phyloP scores from a whole-genome alignment of 2,888 invertebrate genomes.

The Melolontha melolontha region DNA sequence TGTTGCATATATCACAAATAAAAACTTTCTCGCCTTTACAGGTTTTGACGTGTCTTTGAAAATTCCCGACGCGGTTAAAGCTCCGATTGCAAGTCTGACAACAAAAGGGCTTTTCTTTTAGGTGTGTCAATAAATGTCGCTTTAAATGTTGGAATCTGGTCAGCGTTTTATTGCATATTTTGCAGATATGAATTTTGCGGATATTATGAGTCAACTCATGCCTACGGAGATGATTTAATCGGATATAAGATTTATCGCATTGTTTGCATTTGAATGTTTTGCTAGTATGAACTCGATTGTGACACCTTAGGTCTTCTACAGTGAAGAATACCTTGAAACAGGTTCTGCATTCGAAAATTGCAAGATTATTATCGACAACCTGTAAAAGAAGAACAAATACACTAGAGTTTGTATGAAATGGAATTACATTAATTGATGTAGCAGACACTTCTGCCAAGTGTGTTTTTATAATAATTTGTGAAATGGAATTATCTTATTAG shows the following conservation, averaged over 20 bases:
- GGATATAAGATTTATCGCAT: conserved; percentile 61
- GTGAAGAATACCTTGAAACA: conserved; percentile 63
- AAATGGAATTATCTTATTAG: too few relatives aligned
- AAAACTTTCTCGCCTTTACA: conserved; percentile 65
- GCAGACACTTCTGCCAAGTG: too few relatives aligned
- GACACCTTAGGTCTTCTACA: conserved; percentile 60
- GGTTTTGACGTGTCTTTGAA: conserved; percentile 60
- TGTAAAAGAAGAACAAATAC: too few relatives aligned
- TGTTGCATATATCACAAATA: too few relatives aligned
- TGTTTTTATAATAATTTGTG: too few relatives aligned
- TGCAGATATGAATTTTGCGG: conserved; percentile 62
- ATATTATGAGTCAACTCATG: conserved; percentile 62
- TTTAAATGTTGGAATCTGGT: too few relatives aligned
- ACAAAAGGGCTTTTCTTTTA: too few relatives aligned
- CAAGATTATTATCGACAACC: conserved; percentile 59
- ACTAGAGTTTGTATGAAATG: too few relatives aligned
- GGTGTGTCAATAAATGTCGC: too few relatives aligned
- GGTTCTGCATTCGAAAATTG: conserved; percentile 60
- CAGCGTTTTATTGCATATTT: too few relatives aligned
- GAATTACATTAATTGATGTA: too few relatives aligned
- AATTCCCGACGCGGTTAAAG: conserved; percentile 63
- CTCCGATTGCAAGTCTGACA: conserved; percentile 62
- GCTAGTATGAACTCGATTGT: conserved; percentile 61
- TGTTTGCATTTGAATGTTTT: conserved; percentile 62
- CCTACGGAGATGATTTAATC: conserved; percentile 61